phyloP scores from a whole-genome alignment of 2,113 vertebrate genomes.

The Callocephalon fimbriatum region DNA sequence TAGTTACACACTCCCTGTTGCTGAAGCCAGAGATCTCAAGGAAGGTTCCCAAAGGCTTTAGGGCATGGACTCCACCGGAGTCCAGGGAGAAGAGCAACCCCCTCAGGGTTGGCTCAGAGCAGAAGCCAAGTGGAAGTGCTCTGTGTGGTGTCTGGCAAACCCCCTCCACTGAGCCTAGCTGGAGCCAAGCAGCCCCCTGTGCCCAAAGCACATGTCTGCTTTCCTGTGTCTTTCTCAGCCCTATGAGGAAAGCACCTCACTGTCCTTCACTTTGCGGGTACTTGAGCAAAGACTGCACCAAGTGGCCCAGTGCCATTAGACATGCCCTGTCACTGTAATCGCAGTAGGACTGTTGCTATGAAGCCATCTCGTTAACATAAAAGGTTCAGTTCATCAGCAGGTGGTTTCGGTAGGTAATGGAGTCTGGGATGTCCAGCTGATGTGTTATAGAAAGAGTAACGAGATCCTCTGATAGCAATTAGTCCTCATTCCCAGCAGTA shows the following conservation, averaged over 20 bases:
- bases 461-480: background rate
- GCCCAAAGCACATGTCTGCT: background rate
- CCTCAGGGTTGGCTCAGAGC: fast-evolving
- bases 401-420: background rate
- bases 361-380: background rate
- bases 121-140: background rate
- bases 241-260: background rate
- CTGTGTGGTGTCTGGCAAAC: fast-evolving
- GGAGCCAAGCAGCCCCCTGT: background rate
- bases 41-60: background rate
- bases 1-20: background rate
- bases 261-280: background rate
- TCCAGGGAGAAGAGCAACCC: fast-evolving
- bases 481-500: background rate
- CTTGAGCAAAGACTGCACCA: background rate
- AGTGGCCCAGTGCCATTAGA: background rate
- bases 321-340: fast-evolving
- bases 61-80: background rate
- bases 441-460: background rate
- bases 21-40: background rate
- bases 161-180: fast-evolving
- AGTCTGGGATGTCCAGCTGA: background rate
- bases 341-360: background rate
- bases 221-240: fast-evolving
- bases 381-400: background rate